Conservation (phyloP, 2,113 vertebrate genomes). For the Onychorhynchus coronatus region DNA sequence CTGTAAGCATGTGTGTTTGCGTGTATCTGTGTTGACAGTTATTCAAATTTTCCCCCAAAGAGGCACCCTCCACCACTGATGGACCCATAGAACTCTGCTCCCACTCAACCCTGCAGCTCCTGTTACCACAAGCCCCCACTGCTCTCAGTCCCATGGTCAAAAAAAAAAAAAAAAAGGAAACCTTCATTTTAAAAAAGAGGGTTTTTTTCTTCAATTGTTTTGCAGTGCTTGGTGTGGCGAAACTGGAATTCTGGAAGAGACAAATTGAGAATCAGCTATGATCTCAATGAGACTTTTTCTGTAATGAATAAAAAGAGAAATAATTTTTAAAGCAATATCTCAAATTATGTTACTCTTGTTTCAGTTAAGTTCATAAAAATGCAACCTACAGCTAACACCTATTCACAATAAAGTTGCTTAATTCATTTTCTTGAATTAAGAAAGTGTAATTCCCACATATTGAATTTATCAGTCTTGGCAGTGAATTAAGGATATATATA, state of each 20-base stretch:
- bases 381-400: background rate
- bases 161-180: background rate
- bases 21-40: background rate
- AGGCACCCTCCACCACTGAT: background rate
- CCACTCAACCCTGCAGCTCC: background rate
- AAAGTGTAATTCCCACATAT: background rate
- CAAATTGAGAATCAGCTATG: background rate
- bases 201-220: background rate
- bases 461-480: background rate
- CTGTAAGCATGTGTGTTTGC: background rate
- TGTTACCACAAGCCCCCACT: background rate
- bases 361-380: background rate
- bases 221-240: background rate
- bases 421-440: slow-evolving; percentile 1
- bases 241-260: background rate
- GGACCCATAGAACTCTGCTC: background rate
- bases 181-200: rapidly evolving
- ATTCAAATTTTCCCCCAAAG: background rate
- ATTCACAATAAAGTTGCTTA: background rate
- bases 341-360: background rate
- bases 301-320: background rate
- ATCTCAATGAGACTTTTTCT: background rate
- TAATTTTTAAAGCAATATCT: background rate
- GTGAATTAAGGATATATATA: background rate
- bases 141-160: background rate